Evolutionary conservation across 2,113 vertebrate species (phyloP).

Genomic region (Lepidothrix coronata): DNA sequence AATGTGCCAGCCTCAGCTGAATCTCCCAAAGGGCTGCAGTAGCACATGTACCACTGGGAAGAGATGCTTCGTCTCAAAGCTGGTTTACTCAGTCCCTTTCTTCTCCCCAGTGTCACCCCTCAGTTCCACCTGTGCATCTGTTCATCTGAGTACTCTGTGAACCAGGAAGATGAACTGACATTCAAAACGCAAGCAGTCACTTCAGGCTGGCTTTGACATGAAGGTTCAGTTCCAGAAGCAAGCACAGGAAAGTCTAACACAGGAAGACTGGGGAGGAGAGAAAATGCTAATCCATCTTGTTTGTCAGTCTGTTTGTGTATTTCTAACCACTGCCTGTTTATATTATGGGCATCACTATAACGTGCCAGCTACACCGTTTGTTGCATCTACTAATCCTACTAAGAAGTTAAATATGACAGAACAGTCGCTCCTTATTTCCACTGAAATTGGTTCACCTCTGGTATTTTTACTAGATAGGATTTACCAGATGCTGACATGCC

Average conservation of each 20-base stretch:
- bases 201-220: not conserved
- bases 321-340: not conserved
- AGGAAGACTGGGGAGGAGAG: not conserved
- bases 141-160: not conserved
- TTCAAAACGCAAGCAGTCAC: not conserved
- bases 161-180: not conserved
- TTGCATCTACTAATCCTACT: not conserved
- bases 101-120: not conserved
- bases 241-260: not conserved
- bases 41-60: not conserved
- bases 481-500: not conserved
- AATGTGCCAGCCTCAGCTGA: not conserved
- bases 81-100: not conserved
- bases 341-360: not conserved
- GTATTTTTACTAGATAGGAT: not conserved
- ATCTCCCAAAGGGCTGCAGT: not conserved
- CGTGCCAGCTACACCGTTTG: not conserved
- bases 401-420: not conserved
- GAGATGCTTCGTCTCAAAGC: not conserved
- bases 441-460: not conserved
- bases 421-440: not conserved
- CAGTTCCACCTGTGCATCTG: not conserved
- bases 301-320: not conserved
- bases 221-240: not conserved
- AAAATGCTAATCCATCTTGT: not conserved